A percentile compares a stretch with the other conserved stretches of the same genome.
phyloP scores from a whole-genome alignment of 2,113 vertebrate species.

The Phaethornis superciliosus region DNA sequence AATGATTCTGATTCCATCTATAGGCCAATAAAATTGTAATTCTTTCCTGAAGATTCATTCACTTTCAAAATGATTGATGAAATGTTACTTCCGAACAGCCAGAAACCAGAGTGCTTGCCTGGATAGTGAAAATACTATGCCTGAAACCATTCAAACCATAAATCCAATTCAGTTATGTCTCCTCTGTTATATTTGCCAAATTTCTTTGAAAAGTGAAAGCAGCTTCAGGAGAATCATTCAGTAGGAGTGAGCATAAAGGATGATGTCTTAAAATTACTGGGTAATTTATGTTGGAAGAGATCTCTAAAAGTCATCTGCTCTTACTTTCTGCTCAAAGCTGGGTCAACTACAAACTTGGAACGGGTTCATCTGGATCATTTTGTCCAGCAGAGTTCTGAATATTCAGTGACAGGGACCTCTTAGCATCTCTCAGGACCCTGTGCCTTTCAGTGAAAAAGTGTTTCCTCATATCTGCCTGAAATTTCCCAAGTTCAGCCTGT shows the following conservation, averaged over 20 bases:
- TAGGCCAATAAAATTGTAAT: not conserved
- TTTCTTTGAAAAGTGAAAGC: not conserved
- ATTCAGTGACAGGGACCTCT: not conserved
- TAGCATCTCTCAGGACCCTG: not conserved
- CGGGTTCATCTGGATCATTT: not conserved
- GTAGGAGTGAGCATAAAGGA: not conserved
- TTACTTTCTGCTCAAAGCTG: not conserved
- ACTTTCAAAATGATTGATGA: not conserved
- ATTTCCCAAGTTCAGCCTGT: not conserved
- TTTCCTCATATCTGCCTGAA: not conserved
- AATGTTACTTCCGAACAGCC: not conserved
- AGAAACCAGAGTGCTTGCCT: not conserved
- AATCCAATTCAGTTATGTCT: not conserved
- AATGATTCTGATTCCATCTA: not conserved
- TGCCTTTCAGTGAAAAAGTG: not conserved
- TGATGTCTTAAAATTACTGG: not conserved
- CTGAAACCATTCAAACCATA: not conserved
- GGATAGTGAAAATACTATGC: not conserved
- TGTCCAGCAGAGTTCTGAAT: not conserved
- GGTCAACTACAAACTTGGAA: not conserved
- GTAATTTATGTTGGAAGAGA: not conserved
- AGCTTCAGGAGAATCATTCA: not conserved
- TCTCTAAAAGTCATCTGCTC: not conserved
- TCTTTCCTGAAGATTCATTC: not conserved
- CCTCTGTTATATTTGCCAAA: not conserved